Evolutionary conservation across 2,888 invertebrate species (phyloP).

Genomic region (Stegana nigrithorax): DNA sequence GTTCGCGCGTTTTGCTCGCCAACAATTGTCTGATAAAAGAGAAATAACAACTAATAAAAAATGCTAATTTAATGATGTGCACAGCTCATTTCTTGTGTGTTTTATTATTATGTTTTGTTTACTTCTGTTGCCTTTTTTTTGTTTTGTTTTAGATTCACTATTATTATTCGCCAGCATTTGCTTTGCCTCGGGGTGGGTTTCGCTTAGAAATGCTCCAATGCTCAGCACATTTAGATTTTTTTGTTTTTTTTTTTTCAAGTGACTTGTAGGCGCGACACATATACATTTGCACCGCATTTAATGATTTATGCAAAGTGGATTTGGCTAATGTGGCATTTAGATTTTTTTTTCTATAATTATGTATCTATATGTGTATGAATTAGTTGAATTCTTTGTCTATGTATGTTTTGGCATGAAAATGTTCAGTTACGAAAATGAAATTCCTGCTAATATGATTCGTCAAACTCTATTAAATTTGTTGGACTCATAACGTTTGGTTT

Average conservation of each 20-base stretch:
- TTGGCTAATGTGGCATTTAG: too few species aligned
- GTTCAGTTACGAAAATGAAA: too few species aligned
- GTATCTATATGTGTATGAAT: too few species aligned
- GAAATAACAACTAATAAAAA: conserved; percentile 45
- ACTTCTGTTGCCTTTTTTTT: conserved; percentile 16
- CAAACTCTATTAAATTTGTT: too few species aligned
- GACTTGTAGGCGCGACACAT: too few species aligned
- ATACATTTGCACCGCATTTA: too few species aligned
- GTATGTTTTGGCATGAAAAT: too few species aligned
- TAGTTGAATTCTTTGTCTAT: too few species aligned
- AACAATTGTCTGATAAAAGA: neutral
- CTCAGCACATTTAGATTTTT: neutral
- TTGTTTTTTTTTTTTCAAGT: neutral
- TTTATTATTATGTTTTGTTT: conserved; percentile 26
- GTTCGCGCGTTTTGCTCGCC: neutral
- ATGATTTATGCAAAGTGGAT: too few species aligned
- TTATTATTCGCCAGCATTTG: neutral
- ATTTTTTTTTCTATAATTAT: neutral
- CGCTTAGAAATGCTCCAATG: neutral
- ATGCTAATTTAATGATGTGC: conserved; percentile 51
- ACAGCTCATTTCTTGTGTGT: conserved; percentile 37
- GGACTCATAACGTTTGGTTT: neutral
- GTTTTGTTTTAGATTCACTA: neutral
- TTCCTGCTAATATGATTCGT: too few species aligned
- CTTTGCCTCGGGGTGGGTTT: neutral